Base-by-base conservation (phyloP, 2,888 invertebrate genomes). In the Nebria brevicollis region DNA sequence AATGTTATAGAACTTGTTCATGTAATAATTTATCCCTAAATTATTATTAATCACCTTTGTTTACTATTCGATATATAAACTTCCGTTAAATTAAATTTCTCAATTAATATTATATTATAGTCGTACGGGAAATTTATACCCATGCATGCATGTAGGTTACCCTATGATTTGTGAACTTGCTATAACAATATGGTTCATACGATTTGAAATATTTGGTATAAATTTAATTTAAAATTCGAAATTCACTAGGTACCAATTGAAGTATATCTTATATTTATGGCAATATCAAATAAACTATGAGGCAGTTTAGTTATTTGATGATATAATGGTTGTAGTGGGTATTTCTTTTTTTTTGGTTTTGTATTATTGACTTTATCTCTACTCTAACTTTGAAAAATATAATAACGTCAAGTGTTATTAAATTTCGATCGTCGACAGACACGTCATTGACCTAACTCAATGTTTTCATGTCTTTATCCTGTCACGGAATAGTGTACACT, bases 321-420 rank as follows among this genome's bases (percentile, higher is more conserved):
- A 34, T 34, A 34, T 34, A 34, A 34, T 5, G 5, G 1, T 34
- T 34, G 34, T 34, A 34, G 34, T 34, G 34, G 34, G 4, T 5
- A 1, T 34, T 34, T 34, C 34, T 34, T 34, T 34, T 34, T 34
- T 34, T 34, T 20, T 20, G 20, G 34, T 5, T 5, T 34, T 34
- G 34, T 34, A 34, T 4, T 34, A 5, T 5, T 34, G 34, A 34
- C 1, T 34, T 34, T 34, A 34, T 34, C 34, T 34, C 2, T 34
- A 34, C 34, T 34, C 34, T 34, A 34, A 34, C 34, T 34, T 34
- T 34, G 34, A 34, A 34, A 34, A 34, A 65, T 65, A 65, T n/a
- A 65, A 65, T 65, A 65, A 65, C 65, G 65, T n/a, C 65, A 13
- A 65, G 15, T 65, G 65, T 65, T 65, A 65, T 65, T 65, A 65